Evolutionary conservation across 2,888 invertebrate genomes (phyloP), one percentile per base, ranked within the genome.

Genomic region (Byasa hedistus): DNA sequence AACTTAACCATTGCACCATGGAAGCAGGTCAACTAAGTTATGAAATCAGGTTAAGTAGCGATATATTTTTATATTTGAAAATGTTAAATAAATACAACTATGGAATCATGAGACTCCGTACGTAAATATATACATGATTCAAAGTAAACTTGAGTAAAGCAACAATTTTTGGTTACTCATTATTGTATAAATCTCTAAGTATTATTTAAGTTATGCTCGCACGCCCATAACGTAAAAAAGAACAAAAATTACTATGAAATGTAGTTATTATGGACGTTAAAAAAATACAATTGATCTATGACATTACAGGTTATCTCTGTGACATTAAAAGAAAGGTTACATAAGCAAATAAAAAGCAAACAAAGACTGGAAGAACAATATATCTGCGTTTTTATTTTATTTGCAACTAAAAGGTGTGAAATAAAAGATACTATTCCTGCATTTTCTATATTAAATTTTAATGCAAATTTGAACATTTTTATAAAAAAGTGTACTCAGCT

Each of bases 271-370:
- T 52, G 12, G 21, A n/a, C 19, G 8, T 19, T 52, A n/a, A 55
- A 22, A 61, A 55, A n/a, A 24, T 17, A 32, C 55, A 55, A 55
- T 55, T 22, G 3, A 21, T 55, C 22, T 55, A 23, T 55, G 55
- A 55, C 55, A 55, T 55, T 55, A 55, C 17, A 22, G 12, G 24
- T 55, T 23, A 23, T 24, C 23, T 23, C 23, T 15, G 24, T 55
- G 23, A 55, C 21, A 21, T 0, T 21, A 55, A 23, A 2, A 55
- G 55, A 55, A 23, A 55, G 22, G 55, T 55, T 55, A 24, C 23
- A 4, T 15, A 32, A 32, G 32, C n/a, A 22, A 17, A 22, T 22
- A 52, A 22, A 22, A 4, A 52, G 12, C 19, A 52, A 55, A 23
- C 52, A 52, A 21, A 52, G 8, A 10, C 52, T 32, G 48, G 21